Evolutionary conservation across 2,113 vertebrate species (phyloP).

Genomic region (Thoracochromis brauschi): DNA sequence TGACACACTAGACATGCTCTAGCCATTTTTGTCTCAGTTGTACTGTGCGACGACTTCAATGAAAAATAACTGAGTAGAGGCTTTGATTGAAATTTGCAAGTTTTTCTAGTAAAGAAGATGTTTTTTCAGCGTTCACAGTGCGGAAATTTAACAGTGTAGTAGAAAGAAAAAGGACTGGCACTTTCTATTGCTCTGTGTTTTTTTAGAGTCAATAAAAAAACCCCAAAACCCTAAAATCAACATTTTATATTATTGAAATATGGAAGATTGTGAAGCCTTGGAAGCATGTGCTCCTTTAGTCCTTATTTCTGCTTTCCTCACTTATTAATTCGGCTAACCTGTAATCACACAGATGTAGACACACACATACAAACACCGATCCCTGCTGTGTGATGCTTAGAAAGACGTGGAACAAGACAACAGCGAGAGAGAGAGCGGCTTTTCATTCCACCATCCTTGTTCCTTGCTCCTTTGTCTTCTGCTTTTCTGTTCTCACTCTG

Average conservation of each 20-base stretch:
- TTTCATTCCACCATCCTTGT: constrained; percentile 26
- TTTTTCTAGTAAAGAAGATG: neutral
- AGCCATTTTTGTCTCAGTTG: neutral
- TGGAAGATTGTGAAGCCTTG: neutral
- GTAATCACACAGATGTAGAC: neutral
- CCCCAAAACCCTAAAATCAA: rapidly evolving
- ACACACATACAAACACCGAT: neutral
- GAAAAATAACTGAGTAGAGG: neutral
- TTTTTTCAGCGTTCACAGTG: neutral
- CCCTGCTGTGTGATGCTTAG: constrained; percentile 11
- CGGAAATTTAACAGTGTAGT: neutral
- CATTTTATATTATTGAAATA: neutral
- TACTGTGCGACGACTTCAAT: neutral
- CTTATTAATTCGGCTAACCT: neutral
- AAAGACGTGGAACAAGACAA: neutral
- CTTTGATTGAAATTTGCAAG: neutral
- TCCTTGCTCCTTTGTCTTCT: constrained; percentile 39
- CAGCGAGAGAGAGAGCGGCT: neutral
- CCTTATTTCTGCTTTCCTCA: neutral
- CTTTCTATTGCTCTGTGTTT: neutral
- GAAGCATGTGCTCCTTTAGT: neutral
- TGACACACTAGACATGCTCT: neutral
- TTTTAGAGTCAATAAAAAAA: neutral
- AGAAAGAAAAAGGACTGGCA: neutral
- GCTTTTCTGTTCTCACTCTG: constrained; percentile 23